phyloP scores from a whole-genome alignment of 2,797 vertebrate genomes.

The Aphelocoma californica region DNA sequence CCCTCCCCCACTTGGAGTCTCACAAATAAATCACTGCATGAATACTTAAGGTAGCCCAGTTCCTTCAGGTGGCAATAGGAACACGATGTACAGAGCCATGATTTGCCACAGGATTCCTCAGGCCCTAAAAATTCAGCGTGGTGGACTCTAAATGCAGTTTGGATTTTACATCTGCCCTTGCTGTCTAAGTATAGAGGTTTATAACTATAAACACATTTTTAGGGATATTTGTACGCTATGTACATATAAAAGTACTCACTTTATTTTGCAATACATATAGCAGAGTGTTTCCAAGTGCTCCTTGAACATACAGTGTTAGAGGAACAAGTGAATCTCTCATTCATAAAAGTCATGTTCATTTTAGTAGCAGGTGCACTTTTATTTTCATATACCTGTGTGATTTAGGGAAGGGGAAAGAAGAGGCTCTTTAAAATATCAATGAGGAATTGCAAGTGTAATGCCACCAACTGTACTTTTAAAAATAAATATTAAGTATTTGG shows the following conservation, averaged over 20 bases:
- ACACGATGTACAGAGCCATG: neutral
- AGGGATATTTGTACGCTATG: slow-evolving; percentile 44
- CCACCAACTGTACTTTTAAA: slow-evolving; percentile 87
- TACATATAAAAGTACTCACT: slow-evolving; percentile 32
- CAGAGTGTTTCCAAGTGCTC: slow-evolving; percentile 67
- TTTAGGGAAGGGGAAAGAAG: slow-evolving; percentile 58
- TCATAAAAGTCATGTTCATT: slow-evolving; percentile 61
- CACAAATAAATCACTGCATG: slow-evolving; percentile 47
- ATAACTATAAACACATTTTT: neutral
- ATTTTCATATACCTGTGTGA: slow-evolving; percentile 56
- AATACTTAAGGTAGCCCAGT: neutral
- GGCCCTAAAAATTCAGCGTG: neutral
- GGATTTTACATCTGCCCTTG: slow-evolving; percentile 13
- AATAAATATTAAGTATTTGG: slow-evolving; percentile 89
- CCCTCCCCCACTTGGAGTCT: neutral
- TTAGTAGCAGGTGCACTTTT: slow-evolving; percentile 69
- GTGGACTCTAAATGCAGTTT: neutral
- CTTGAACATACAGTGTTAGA: slow-evolving; percentile 56
- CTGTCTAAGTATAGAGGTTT: slow-evolving; percentile 28
- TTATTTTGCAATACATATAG: slow-evolving; percentile 59
- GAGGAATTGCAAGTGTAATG: slow-evolving; percentile 88
- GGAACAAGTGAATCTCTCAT: slow-evolving; percentile 36
- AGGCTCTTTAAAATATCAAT: slow-evolving; percentile 23
- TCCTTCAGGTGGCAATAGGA: slow-evolving; percentile 8
- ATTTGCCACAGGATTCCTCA: neutral